Conservation (phyloP, 2,888 invertebrate genomes). For the Aphidoletes aphidimyza region DNA sequence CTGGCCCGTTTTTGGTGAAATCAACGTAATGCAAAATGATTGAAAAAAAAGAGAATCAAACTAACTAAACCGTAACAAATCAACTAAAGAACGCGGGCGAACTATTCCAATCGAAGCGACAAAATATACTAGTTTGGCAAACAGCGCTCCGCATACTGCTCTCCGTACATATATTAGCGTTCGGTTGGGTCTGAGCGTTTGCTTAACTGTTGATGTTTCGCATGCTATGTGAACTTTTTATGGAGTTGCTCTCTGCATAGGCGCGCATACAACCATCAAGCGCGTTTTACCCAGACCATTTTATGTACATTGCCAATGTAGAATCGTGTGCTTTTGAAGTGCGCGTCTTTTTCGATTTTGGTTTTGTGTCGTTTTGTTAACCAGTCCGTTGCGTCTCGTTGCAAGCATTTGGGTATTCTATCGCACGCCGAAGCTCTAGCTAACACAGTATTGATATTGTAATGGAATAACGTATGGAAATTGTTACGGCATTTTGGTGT, state of each 20-base stretch:
- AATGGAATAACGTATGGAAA: not conserved
- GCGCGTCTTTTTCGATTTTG: not conserved
- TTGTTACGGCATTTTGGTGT: not conserved
- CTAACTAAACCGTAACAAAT: conserved; percentile 35
- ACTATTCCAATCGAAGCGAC: conserved; percentile 25
- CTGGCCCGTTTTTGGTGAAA: conserved; percentile 12
- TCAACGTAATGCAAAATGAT: conserved; percentile 35
- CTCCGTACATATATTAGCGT: not conserved
- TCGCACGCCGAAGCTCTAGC: not conserved
- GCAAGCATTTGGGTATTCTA: not conserved
- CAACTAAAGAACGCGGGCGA: not conserved
- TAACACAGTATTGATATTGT: not conserved
- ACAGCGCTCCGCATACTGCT: not conserved
- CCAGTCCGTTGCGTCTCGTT: not conserved
- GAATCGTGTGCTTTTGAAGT: not conserved
- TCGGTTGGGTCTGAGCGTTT: not conserved
- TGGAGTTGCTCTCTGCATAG: not conserved
- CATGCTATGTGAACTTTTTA: conserved; percentile 20
- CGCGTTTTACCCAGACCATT: not conserved
- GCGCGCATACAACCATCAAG: not conserved
- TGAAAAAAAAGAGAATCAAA: not conserved
- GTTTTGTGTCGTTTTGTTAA: conserved; percentile 20
- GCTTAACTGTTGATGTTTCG: conserved; percentile 38
- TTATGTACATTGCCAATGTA: conserved; percentile 17
- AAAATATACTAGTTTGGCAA: conserved; percentile 21